Evolutionary conservation across 1,140 invertebrate species (phyloP), one percentile per base, ranked within the genome.

Genomic region (Metaphire vulgaris): DNA sequence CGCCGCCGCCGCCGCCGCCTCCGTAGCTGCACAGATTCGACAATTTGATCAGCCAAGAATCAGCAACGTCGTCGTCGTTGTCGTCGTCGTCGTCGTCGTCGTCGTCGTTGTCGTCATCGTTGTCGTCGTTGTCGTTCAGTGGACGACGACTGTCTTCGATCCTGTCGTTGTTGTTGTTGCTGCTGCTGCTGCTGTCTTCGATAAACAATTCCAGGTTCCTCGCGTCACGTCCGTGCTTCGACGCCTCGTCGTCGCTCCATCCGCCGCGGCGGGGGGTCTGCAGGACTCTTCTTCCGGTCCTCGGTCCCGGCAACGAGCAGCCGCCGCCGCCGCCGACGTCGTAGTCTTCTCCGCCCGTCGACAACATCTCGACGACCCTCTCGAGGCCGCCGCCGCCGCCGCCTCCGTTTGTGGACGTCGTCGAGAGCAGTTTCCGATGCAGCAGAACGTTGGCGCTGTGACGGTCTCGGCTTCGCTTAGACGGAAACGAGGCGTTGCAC

Each of bases 401-500:
- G n/a, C 21, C 41, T 21, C 41, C 6, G 41, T 56, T 56, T 12
- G 41, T 56, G 1, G 79, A 72, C 14, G 82, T 82, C 16, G 83
- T 82, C 16, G 83, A 83, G n/a, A 83, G 76, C 26, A 85, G 72
- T 69, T 82, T 83, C 0, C 82, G 78, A 82, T 98, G 96, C 21
- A 98, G 88, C 82, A 95, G 97, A 34, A 93, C 87, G 83, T 98
- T 98, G 0, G 93, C 91, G 81, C 93, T 95, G 85, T 98, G 96
- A 1, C 95, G 88, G 83, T 98, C 95, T 76, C 95, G 90, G 79
- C 92, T 95, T 70, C 94, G 87, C 84, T 95, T 97, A 0, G 95
- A 97, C n/a, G 94, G 93, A 83, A 98, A 98, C 0, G 93, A 92
- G 0, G 95, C 95, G 84, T 94, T 94, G 83, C 96, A 98, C n/a